A percentile compares a stretch with the other conserved stretches of the same genome.
Evolutionary conservation across 2,113 vertebrate genomes (phyloP).

Genomic region (Patagioenas fasciata): DNA sequence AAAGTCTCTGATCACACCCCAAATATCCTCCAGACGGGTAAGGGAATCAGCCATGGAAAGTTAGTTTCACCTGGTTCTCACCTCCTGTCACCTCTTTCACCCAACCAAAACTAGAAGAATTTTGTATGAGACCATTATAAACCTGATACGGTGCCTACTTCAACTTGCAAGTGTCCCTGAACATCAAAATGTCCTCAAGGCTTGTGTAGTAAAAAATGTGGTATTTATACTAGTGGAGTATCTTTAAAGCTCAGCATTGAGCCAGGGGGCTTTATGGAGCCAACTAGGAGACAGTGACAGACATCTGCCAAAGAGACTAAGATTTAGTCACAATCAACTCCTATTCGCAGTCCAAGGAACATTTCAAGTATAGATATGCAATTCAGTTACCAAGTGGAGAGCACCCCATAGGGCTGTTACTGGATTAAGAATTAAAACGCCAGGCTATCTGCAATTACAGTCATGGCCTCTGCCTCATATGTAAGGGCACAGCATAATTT

Average conservation of each 20-base stretch:
- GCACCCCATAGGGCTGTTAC: not conserved
- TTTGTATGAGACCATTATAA: not conserved
- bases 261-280: not conserved
- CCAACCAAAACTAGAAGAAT: not conserved
- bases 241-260: not conserved
- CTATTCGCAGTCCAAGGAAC: not conserved
- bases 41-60: not conserved
- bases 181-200: not conserved
- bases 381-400: not conserved
- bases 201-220: not conserved
- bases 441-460: not conserved
- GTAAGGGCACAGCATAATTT: not conserved
- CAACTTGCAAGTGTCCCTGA: not conserved
- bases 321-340: not conserved
- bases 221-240: not conserved
- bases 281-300: not conserved
- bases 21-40: not conserved
- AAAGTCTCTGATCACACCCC: not conserved
- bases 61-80: not conserved
- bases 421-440: not conserved
- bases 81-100: not conserved
- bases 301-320: not conserved
- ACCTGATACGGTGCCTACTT: not conserved
- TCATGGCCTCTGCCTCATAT: not conserved
- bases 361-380: not conserved